Evolutionary conservation across 2,888 invertebrate species (phyloP), one percentile per base, ranked within the genome.

Genomic region (Thecophora atra): DNA sequence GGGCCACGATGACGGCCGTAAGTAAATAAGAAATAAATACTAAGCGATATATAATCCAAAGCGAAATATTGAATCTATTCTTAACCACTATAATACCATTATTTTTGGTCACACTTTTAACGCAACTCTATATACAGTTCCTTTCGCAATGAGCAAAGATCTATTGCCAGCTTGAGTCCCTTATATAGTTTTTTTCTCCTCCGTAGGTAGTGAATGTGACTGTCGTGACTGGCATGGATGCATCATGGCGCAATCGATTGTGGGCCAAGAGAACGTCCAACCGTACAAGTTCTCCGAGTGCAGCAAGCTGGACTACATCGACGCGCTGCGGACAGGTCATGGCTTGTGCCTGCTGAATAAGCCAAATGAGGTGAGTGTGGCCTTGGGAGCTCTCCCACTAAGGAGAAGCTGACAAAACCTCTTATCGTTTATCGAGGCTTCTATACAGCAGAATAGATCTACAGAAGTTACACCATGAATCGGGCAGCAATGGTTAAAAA

Each of bases 261-360:
- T 96, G 60, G 96, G 96, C 44, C 89, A 93, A 81, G 95, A 96
- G 85, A 95, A 95, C 85, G 94, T 97, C 68, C 96, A 97, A 86
- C 97, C 98, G 3, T 97, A 97, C 88, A 96, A 96, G 88, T 99
- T 99, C 89, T 97, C 97, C 52, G 95, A 96, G 83, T 99, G 98
- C 89, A 97, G 97, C 84, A 91, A 93, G 87, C 91, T 92, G 76
- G 96, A 96, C 87, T 97, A 97, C 88, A 93, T 95, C 85, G 93
- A 94, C 81, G 92, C 94, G 79, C 90, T 98, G 78, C 90, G 94
- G 80, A 91, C 92, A 76, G 97, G 96, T 26, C 94, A 94, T 81
- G 96, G 95, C 51, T 90, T 97, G 77, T 99, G 99, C 87, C 90
- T 99, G 79, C 90, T 97, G 75, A 97, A 97, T 87, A 95, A 95